These are phyloP conservation scores for Lasiurus cinereus DNA, from an alignment of 2,113 vertebrate species.

Conservation along the genomic window DNA sequence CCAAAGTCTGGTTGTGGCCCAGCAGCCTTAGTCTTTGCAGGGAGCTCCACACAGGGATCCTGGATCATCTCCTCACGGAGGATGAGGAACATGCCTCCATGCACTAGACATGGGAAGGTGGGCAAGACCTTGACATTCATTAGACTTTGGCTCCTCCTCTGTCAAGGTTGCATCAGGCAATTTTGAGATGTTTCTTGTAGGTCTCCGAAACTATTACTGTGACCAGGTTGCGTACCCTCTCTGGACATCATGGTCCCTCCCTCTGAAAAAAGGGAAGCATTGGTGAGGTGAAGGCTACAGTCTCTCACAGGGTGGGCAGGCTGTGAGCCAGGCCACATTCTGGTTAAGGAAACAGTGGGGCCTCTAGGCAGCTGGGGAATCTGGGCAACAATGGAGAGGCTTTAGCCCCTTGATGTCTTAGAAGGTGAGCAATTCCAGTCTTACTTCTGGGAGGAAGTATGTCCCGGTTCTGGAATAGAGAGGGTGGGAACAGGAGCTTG, in stretches of 20 bases:
- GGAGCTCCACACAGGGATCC: neutral
- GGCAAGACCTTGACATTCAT: neutral
- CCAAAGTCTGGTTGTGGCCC: neutral
- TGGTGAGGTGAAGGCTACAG: neutral
- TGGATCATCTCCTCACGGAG: neutral
- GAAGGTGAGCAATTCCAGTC: neutral
- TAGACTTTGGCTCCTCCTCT: neutral
- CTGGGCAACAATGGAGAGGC: neutral
- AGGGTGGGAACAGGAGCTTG: neutral
- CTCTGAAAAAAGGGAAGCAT: neutral
- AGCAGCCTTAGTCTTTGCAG: neutral
- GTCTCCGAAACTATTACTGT: neutral
- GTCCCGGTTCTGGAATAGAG: neutral
- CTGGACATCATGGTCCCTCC: neutral
- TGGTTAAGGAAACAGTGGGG: neutral
- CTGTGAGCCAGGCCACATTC: rapidly evolving
- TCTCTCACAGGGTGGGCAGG: neutral
- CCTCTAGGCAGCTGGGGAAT: neutral
- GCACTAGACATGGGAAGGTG: neutral
- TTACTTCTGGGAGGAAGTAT: neutral
- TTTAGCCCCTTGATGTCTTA: neutral
- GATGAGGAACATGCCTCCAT: neutral
- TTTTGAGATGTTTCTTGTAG: neutral
- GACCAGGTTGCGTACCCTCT: neutral
- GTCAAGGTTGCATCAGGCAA: neutral